Percentiles rank a stretch among this genome's conserved stretches.
Evolutionary conservation across 1,140 invertebrate species (phyloP).

Genomic region (Nymphalis io): DNA sequence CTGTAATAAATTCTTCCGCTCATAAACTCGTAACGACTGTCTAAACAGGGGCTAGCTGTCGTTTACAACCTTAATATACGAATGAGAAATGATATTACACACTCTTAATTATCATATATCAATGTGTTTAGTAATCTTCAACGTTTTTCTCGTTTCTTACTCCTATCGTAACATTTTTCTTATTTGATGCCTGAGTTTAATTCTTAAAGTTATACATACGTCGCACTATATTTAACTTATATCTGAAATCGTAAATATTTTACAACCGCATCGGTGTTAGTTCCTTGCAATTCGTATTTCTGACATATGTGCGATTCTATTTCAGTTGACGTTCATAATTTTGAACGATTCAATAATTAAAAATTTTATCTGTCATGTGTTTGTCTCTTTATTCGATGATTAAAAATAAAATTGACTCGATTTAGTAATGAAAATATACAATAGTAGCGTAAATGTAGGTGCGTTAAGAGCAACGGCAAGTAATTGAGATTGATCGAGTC

Average conservation of each 20-base stretch:
- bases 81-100: slow-evolving; percentile 53
- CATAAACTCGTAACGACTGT: slow-evolving; percentile 73
- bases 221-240: slow-evolving; percentile 60
- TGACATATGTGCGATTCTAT: slow-evolving; percentile 31
- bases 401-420: no score
- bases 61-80: slow-evolving; percentile 61
- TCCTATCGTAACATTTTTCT: no score
- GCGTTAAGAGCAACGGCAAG: slow-evolving; percentile 30
- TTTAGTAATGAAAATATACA: background rate
- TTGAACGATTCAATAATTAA: background rate
- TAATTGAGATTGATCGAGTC: slow-evolving; percentile 76
- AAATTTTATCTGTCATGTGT: background rate
- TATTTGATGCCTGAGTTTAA: slow-evolving; percentile 5
- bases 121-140: background rate
- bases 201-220: slow-evolving; percentile 47
- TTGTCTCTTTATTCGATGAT: no score
- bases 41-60: slow-evolving; percentile 72
- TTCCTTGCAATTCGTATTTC: slow-evolving; percentile 45
- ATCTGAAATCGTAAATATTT: slow-evolving; percentile 63
- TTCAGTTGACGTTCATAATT: slow-evolving; percentile 13
- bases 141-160: background rate
- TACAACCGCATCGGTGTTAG: slow-evolving; percentile 45
- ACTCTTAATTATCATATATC: slow-evolving; percentile 31
- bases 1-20: slow-evolving; percentile 69
- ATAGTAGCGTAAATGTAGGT: background rate